A percentile compares a stretch with the other conserved stretches of the same genome.
These are phyloP conservation scores for Brachypodius melanocephalos DNA, from an alignment of 2,113 vertebrate species.

Conservation along the genomic window DNA sequence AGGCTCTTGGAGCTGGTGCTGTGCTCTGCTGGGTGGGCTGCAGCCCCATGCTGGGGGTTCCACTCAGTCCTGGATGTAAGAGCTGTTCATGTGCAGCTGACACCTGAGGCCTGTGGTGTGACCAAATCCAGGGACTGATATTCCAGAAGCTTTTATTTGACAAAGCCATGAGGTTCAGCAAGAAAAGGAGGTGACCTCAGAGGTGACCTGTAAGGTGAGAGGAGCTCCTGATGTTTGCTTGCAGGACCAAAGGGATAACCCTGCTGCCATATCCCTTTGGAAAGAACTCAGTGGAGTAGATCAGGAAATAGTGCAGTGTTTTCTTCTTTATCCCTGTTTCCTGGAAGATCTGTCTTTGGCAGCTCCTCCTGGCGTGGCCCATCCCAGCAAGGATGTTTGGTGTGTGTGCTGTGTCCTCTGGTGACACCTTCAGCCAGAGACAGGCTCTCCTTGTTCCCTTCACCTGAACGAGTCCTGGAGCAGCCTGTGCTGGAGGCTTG, in stretches of 20 bases:
- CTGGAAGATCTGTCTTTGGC: background rate
- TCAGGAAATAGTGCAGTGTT: background rate
- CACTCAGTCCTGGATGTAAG: background rate
- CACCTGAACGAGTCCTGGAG: accelerated
- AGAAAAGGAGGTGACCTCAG: background rate
- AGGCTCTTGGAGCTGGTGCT: background rate
- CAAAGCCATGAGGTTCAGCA: background rate
- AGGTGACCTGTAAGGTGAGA: background rate
- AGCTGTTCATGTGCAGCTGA: accelerated
- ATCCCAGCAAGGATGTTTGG: background rate
- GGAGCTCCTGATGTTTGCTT: background rate
- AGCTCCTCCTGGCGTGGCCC: background rate
- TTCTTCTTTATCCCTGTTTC: background rate
- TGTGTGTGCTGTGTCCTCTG: background rate
- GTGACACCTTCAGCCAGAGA: background rate
- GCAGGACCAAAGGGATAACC: background rate
- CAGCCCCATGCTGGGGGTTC: background rate
- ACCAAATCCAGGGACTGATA: background rate
- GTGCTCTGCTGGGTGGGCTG: background rate
- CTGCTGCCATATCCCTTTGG: background rate
- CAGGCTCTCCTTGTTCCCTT: background rate
- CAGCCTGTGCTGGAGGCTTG: background rate
- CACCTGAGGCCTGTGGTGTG: background rate
- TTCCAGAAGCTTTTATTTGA: background rate
- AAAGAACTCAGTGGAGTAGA: too few species aligned